These are phyloP conservation scores for Gortyna flavago DNA, from an alignment of 2,888 invertebrate genomes.

Conservation along the genomic window DNA sequence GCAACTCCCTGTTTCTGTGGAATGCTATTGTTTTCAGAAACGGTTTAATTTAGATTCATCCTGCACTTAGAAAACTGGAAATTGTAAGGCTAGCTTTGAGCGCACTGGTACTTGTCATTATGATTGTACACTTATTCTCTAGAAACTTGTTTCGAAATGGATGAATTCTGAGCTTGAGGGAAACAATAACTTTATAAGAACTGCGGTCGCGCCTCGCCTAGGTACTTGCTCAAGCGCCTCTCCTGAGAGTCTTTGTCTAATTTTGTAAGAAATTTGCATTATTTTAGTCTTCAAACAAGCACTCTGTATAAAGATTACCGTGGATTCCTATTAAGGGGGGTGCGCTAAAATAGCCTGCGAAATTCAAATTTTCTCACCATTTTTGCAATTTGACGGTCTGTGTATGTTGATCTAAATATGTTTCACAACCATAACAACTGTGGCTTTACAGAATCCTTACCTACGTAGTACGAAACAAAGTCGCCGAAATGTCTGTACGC, in stretches of 20 bases:
- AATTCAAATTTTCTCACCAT: neutral
- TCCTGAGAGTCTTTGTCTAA: neutral
- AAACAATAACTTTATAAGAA: conserved; percentile 11
- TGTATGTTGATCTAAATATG: too few relatives aligned
- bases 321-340: neutral
- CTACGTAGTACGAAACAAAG: too few relatives aligned
- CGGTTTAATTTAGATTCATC: conserved; percentile 19
- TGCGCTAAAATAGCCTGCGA: neutral
- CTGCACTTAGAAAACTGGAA: conserved; percentile 13
- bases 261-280: conserved; percentile 1
- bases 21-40: conserved; percentile 23
- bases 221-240: neutral
- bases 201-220: conserved; percentile 2
- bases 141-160: conserved; percentile 11
- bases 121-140: neutral
- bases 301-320: conserved; percentile 3
- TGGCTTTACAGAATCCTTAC: neutral
- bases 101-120: neutral
- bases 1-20: neutral
- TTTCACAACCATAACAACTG: neutral
- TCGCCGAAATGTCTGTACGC: too few relatives aligned
- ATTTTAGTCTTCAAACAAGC: conserved; percentile 1
- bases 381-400: too few relatives aligned
- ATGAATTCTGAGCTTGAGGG: neutral
- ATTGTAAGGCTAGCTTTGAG: conserved; percentile 11